Evolutionary conservation across 2,888 invertebrate genomes (phyloP).

Genomic region (Xylota sylvarum): DNA sequence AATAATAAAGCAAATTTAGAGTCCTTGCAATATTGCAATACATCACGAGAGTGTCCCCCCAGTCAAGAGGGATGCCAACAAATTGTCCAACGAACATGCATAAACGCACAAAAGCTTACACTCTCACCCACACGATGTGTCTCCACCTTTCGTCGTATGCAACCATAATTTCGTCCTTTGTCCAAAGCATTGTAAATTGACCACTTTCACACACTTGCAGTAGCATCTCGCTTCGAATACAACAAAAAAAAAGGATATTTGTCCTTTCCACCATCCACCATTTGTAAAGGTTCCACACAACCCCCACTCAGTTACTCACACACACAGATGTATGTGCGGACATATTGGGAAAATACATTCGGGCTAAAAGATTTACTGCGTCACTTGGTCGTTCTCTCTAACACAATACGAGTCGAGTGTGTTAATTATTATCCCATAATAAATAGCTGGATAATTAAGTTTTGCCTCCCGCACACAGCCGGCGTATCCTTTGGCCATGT

Average conservation of each 20-base stretch:
- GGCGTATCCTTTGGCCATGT: slow-evolving; percentile 35
- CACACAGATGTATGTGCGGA: not conserved
- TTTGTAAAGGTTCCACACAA: slow-evolving; percentile 54
- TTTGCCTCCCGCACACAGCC: slow-evolving; percentile 40
- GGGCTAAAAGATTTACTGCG: slow-evolving; percentile 68
- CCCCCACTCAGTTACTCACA: slow-evolving; percentile 14
- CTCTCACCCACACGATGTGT: slow-evolving; percentile 3
- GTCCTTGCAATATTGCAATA: slow-evolving; percentile 72
- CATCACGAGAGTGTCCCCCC: slow-evolving; percentile 57
- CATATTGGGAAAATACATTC: slow-evolving; percentile 58
- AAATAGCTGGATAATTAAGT: slow-evolving; percentile 76
- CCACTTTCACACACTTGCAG: slow-evolving; percentile 69
- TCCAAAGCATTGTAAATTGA: slow-evolving; percentile 68
- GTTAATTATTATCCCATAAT: slow-evolving; percentile 77
- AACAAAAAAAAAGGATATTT: slow-evolving; percentile 53
- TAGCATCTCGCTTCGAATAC: slow-evolving; percentile 24
- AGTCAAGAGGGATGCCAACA: slow-evolving; percentile 73
- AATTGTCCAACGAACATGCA: slow-evolving; percentile 63
- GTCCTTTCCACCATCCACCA: slow-evolving; percentile 37
- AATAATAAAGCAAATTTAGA: slow-evolving; percentile 73
- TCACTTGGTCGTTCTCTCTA: slow-evolving; percentile 65
- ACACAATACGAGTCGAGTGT: slow-evolving; percentile 68
- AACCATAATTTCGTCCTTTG: slow-evolving; percentile 65
- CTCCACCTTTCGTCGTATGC: slow-evolving; percentile 36
- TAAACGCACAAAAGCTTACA: slow-evolving; percentile 54